Evolutionary conservation across 2,797 vertebrate species (phyloP).

Genomic region (Semotilus atromaculatus): DNA sequence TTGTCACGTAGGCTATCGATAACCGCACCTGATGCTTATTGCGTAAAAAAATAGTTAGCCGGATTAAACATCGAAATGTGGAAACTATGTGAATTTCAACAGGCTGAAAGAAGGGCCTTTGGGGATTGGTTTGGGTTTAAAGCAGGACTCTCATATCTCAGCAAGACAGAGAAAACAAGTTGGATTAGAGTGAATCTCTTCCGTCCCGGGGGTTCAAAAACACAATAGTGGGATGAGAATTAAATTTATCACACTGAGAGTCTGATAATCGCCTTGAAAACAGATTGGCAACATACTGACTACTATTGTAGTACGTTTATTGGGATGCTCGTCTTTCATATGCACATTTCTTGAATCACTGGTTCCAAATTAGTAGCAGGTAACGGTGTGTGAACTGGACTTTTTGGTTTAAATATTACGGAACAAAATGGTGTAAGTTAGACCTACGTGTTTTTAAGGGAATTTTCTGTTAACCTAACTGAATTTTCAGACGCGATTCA

Average conservation of each 20-base stretch:
- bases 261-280: conserved; percentile 60
- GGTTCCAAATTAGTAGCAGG: not conserved
- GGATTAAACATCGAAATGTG: not conserved
- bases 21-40: not conserved
- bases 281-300: conserved; percentile 4
- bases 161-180: conserved; percentile 83
- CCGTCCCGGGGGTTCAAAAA: conserved; percentile 63
- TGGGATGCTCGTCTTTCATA: not conserved
- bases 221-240: conserved; percentile 65
- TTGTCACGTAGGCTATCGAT: not conserved
- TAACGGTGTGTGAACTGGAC: not conserved
- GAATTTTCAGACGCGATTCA: not conserved
- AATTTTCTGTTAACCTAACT: too few species aligned
- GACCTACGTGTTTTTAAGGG: not conserved
- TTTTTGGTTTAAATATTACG: not conserved
- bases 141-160: conserved; percentile 69
- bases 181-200: conserved; percentile 76
- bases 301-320: not conserved
- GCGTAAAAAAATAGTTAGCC: not conserved
- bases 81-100: not conserved
- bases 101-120: conserved; percentile 63
- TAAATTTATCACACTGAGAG: conserved; percentile 64
- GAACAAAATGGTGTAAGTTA: not conserved
- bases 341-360: not conserved
- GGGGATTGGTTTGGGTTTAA: conserved; percentile 62